Evolutionary conservation across 1,140 invertebrate genomes (phyloP), one percentile per base, ranked within the genome.

Genomic region (Maconellicoccus hirsutus): DNA sequence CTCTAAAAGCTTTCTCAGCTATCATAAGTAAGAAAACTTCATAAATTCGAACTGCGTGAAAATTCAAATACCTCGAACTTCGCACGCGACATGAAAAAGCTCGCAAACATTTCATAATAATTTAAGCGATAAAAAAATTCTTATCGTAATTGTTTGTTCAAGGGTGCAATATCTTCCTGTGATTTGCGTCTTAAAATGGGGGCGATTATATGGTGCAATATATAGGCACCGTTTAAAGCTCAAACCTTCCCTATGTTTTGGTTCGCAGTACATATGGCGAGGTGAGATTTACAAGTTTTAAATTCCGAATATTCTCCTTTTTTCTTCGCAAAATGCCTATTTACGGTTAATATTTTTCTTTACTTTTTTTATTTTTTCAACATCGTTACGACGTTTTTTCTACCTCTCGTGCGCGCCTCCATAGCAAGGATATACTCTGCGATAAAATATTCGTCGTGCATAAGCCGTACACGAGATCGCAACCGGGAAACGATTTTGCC

Each of bases 331-430:
- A 52, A 52, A 52, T 52, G 42, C 42, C 42, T 52, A 52, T 52
- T 52, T 52, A 52, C 42, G 42, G 42, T 52, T 52, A 52, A 52
- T 52, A 52, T 52, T 52, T 52, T 52, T 52, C 42, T 52, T n/a
- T n/a, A n/a, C n/a, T n/a, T n/a, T n/a, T n/a, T n/a, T n/a, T n/a
- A n/a, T n/a, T n/a, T n/a, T 52, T 52, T 52, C n/a, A 52, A 19
- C 42, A 16, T 8, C 42, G 6, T 52, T 52, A 52, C 12, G 42
- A 16, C 42, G 33, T 52, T 52, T 4, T 19, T 16, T 19, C 12
- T 8, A 16, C 3, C 29, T 33, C 29, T 3, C 12, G 29, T 33
- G 29, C 29, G n/a, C n/a, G n/a, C n/a, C n/a, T n/a, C n/a, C n/a
- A n/a, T n/a, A n/a, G n/a, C n/a, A n/a, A n/a, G n/a, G n/a, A n/a